These are phyloP conservation scores for Osmerus eperlanus DNA, from an alignment of 2,113 vertebrate species.

Conservation along the genomic window DNA sequence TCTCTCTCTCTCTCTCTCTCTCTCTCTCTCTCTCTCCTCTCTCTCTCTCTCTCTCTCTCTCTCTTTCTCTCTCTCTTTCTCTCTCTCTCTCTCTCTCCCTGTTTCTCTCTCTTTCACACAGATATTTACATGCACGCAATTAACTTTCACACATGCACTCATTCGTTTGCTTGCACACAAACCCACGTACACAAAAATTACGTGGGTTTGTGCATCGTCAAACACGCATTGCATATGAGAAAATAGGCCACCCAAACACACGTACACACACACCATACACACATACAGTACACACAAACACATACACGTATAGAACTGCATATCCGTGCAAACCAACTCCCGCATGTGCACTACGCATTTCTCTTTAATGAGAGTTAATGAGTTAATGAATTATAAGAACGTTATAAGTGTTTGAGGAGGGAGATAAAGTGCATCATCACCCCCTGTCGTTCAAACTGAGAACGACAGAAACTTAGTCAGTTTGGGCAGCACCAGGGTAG, in stretches of 20 bases:
- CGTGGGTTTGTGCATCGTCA: no score
- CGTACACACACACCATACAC: conserved; percentile 19
- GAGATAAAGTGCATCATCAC: conserved; percentile 52
- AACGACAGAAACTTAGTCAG: conserved; percentile 24
- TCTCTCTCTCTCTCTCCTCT: conserved; percentile 1
- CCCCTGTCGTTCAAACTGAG: conserved; percentile 58
- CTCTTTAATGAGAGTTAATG: no score
- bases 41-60: conserved; percentile 7
- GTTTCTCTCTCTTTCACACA: not conserved
- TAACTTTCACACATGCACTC: not conserved
- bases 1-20: not conserved
- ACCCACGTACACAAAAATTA: no score
- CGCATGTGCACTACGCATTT: no score
- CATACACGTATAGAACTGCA: not conserved
- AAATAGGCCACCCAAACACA: conserved; percentile 6
- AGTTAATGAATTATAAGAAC: not conserved
- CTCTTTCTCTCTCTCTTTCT: not conserved
- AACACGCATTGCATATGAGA: no score
- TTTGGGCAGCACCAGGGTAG: no score
- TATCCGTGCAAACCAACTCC: no score
- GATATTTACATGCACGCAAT: not conserved
- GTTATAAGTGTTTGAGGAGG: not conserved
- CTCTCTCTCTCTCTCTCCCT: conserved; percentile 7
- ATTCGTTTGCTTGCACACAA: conserved; percentile 14
- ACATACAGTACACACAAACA: conserved; percentile 11